Conservation (phyloP, 2,113 vertebrate species). For the Coreoperca whiteheadi region DNA sequence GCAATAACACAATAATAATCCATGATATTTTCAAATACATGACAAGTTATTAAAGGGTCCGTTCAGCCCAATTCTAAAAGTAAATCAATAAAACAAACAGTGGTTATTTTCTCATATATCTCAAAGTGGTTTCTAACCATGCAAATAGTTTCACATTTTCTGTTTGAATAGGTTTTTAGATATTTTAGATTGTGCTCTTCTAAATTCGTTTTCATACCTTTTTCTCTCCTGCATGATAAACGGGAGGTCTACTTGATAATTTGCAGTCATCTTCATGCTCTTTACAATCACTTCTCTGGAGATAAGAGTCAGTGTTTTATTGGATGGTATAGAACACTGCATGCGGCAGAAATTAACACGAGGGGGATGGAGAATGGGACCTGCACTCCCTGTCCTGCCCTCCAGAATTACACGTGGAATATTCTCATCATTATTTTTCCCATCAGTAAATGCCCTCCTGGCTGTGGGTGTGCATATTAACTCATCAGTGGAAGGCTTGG, state of each 20-base stretch:
- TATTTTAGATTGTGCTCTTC: no score
- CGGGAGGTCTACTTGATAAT: background rate
- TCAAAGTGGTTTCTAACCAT: background rate
- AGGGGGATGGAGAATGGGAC: background rate
- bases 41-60: background rate
- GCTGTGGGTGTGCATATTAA: constrained; percentile 41
- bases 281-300: constrained; percentile 3
- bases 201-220: background rate
- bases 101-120: background rate
- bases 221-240: constrained; percentile 2
- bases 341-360: background rate
- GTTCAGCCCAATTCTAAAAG: background rate
- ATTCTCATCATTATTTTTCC: constrained; percentile 41
- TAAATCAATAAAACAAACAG: background rate
- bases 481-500: constrained; percentile 34
- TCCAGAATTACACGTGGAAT: constrained; percentile 19
- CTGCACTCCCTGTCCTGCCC: background rate
- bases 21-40: background rate
- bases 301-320: constrained; percentile 23
- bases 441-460: constrained; percentile 29
- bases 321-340: background rate
- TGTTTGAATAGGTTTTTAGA: background rate
- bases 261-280: constrained; percentile 1
- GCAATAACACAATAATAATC: background rate
- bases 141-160: background rate